Evolutionary conservation across 2,113 vertebrate genomes (phyloP).

Genomic region (Apodemus sylvaticus): DNA sequence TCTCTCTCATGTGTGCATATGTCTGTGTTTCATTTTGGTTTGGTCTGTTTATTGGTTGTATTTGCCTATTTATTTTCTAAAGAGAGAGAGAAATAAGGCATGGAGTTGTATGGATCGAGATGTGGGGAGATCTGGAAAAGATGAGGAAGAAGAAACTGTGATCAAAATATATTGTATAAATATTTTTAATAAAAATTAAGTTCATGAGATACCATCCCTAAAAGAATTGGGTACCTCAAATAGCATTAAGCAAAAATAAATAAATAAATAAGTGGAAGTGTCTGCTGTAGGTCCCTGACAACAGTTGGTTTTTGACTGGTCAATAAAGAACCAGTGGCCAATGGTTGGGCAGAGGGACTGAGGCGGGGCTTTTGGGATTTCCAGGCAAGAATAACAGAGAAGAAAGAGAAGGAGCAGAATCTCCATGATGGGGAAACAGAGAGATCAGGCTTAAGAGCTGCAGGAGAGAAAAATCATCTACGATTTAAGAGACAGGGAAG

Average conservation of each 20-base stretch:
- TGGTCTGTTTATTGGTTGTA: background rate
- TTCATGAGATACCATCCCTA: background rate
- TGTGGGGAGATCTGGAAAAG: background rate
- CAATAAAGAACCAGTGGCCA: too few species aligned
- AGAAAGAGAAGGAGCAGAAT: too few species aligned
- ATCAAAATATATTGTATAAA: background rate
- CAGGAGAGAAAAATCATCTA: too few species aligned
- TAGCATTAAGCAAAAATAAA: background rate
- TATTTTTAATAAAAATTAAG: background rate
- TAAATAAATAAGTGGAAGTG: background rate
- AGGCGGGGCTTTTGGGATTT: too few species aligned
- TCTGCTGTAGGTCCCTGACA: too few species aligned
- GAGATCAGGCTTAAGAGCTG: too few species aligned
- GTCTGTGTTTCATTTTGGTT: background rate
- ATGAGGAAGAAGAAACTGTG: background rate
- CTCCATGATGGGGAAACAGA: too few species aligned
- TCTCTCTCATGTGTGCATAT: too few species aligned
- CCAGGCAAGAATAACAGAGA: too few species aligned
- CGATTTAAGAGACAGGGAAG: too few species aligned
- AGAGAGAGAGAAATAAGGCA: background rate
- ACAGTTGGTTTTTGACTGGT: too few species aligned
- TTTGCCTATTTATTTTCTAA: background rate
- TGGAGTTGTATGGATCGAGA: background rate
- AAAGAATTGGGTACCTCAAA: background rate
- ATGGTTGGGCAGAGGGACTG: too few species aligned